Conservation (phyloP, 2,113 vertebrate species). For the Ceyx cyanopectus region DNA sequence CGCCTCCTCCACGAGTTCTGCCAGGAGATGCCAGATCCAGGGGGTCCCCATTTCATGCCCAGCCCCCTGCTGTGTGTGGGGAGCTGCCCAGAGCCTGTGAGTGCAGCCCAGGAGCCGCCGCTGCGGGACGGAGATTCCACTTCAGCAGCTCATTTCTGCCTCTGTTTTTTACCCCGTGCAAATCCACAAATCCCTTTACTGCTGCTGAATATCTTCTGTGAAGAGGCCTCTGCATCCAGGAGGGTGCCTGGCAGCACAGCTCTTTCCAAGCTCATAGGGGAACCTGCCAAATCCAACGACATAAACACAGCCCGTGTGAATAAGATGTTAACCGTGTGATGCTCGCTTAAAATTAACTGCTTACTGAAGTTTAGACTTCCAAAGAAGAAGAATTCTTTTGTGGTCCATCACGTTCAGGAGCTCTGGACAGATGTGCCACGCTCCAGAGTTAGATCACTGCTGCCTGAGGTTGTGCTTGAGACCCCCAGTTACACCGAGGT, state of each 20-base stretch:
- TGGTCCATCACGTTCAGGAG: neutral
- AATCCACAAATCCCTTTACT: slow-evolving; percentile 34
- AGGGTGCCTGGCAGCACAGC: neutral
- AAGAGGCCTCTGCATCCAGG: slow-evolving; percentile 14
- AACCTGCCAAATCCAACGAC: slow-evolving; percentile 28
- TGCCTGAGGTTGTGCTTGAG: neutral
- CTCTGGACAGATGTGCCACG: neutral
- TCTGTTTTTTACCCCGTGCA: neutral
- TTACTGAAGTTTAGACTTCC: neutral
- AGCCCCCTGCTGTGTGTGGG: neutral
- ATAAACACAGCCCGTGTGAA: neutral
- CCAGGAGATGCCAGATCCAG: slow-evolving; percentile 78
- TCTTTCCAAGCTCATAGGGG: neutral
- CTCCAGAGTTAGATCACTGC: neutral
- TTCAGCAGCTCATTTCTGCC: slow-evolving; percentile 11
- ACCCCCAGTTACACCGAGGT: neutral
- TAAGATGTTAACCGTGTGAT: neutral
- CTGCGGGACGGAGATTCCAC: neutral
- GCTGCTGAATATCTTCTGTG: slow-evolving; percentile 5
- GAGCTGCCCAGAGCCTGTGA: slow-evolving; percentile 51
- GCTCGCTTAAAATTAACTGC: neutral
- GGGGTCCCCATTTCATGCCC: neutral
- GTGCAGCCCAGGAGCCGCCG: neutral
- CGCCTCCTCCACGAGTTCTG: slow-evolving; percentile 72
- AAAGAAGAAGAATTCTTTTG: neutral